Base-by-base conservation (phyloP, 2,797 vertebrate genomes). In the Pelochelys cantorii region DNA sequence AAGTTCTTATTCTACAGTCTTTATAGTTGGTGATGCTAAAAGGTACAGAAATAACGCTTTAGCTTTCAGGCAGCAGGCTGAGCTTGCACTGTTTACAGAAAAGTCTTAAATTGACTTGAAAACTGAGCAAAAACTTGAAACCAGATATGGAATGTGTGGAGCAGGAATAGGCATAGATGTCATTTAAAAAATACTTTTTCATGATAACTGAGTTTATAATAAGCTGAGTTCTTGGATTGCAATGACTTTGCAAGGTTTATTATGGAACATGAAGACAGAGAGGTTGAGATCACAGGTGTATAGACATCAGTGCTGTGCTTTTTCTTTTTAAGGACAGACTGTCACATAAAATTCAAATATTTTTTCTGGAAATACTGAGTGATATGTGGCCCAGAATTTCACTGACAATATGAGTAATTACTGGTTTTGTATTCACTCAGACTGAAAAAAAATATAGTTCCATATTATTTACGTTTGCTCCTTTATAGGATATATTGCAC, bases 1-100 rank as follows among this genome's bases (percentile, higher is more conserved):
- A 94, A 90, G 68, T 90, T 97, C 93, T 90, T 84, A 87, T 96
- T 94, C 91, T 85, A 88, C 85, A 88, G 84, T 92, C 92, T 97
- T 97, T 95, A 96, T 86, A 93, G 88, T 81, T 93, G 79, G 65
- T 1, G 0, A 75, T 86, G 85, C 93, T 80, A 85, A 93, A 85
- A 91, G 90, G 55, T 75, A 93, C 85, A 90, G 86, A 92, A 95
- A 95, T 95, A 84, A 93, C 62, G 52, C 82, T 85, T 96, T 97
- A 92, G 86, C 91, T 94, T 95, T 92, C 85, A 96, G 75, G 56
- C 93, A 93, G 82, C 84, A 78, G 13, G 75, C 42, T 95, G 90
- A 97, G 90, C 89, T 85, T 86, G 60, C 55, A 84, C 55, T 88
- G 74, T 92, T 78, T 57, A 87, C 90, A 81, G 89, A 88, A 94